A percentile compares a stretch with the other conserved stretches of the same genome.
phyloP scores from a whole-genome alignment of 2,888 invertebrate genomes.

The Anodontia alba region DNA sequence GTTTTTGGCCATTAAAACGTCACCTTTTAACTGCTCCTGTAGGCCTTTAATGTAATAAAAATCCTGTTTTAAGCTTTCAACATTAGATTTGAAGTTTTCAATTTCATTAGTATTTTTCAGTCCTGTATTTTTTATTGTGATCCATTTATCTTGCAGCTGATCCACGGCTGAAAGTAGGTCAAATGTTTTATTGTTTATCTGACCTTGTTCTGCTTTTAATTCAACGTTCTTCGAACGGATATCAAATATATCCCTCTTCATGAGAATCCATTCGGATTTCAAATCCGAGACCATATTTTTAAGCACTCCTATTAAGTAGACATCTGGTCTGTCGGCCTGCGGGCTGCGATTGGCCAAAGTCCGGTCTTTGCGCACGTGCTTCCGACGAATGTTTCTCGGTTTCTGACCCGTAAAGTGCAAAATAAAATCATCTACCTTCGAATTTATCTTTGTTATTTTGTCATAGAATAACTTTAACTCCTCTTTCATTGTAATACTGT shows the following conservation, averaged over 20 bases:
- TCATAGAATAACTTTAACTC: constrained; percentile 37
- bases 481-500: constrained; percentile 39
- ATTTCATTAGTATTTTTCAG: constrained; percentile 29
- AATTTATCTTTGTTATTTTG: constrained; percentile 44
- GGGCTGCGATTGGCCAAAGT: constrained; percentile 27
- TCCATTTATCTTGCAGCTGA: constrained; percentile 22
- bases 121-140: constrained; percentile 26
- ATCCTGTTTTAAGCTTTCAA: constrained; percentile 47
- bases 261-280: constrained; percentile 83
- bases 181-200: constrained; percentile 57
- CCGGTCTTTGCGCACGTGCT: constrained; percentile 51
- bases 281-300: constrained; percentile 79
- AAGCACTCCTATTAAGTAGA: constrained; percentile 54
- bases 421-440: constrained; percentile 32
- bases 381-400: constrained; percentile 31
- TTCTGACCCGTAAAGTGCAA: constrained; percentile 19
- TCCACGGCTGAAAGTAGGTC: constrained; percentile 46
- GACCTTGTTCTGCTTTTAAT: constrained; percentile 58
- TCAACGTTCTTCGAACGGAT: constrained; percentile 68
- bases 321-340: constrained; percentile 40
- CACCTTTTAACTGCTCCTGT: constrained; percentile 33
- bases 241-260: constrained; percentile 80
- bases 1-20: constrained; percentile 25
- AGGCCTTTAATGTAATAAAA: constrained; percentile 37
- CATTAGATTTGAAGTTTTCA: constrained; percentile 40